Base-by-base conservation (phyloP, 2,797 vertebrate species). In the Pipistrellus nathusii region DNA sequence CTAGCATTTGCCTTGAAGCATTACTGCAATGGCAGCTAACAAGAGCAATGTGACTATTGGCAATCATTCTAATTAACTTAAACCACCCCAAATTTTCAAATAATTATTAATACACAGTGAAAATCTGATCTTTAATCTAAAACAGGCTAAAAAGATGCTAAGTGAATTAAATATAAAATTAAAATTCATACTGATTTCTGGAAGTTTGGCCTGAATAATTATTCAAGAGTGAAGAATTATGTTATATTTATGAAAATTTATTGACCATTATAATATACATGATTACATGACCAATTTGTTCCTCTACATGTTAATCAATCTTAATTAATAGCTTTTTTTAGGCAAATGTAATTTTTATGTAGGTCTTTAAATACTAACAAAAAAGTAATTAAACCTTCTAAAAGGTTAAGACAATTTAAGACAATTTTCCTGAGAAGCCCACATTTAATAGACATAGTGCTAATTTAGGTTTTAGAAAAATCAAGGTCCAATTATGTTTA, bases 171-270 rank as follows among this genome's bases (percentile, higher is more conserved):
- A 91, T 73, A 91, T 93, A 92, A 94, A 91, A 88, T 87, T 76
- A 88, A 95, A 72, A 44, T 1, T 81, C 53, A 48, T 38, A 44
- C 35, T 81, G 3, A 66, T 86, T 92, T 94, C 66, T 66, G 32
- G 15, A 95, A 59, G 8, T 90, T 88, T 93, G 75, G 18, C 75
- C 69, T 92, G 6, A 6, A 53, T 73, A 92, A 89, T 71, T 91
- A 94, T 82, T 96, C 6, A 93, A 77, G 21, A 91, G 41, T 53
- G 48, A 94, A 88, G 20, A 95, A 91, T 93, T 85, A 75, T 75
- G 55, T 85, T 80, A 81, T 93, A 88, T 95, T 85, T 46, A 44
- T 91, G n/a, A 91, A 96, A 78, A 80, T 90, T 94, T 83, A 85
- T 85, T 90, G 27, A 80, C 76, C 35, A 64, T 55, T 90, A 72